Base-by-base conservation (phyloP, 2,113 vertebrate genomes). In the Nansenia antarctica region DNA sequence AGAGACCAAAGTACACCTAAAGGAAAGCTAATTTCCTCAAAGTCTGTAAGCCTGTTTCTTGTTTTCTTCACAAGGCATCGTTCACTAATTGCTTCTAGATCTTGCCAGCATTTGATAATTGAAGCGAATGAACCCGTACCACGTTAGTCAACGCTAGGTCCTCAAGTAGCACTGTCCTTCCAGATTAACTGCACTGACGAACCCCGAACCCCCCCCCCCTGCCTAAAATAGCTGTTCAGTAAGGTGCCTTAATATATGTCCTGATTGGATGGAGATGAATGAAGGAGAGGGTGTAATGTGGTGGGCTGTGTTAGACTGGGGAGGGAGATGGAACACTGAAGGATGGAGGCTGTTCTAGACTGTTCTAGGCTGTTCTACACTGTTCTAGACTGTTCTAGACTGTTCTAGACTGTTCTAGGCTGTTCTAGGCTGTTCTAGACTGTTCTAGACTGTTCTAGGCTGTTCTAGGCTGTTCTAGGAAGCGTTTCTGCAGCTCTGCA, bases 41-140 rank as follows among this genome's bases (percentile, higher is more conserved):
- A 31, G 61, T 34, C 30, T 42, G 3, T n/a, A n/a, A n/a, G n/a
- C 2, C 30, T 34, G n/a, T n/a, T n/a, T 22, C 20, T 37, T 31
- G 27, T 39, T 39, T 18, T 66, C 52, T 67, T 45, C 47, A 72
- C 26, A 71, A 70, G 74, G 39, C 26, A 72, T 76, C 74, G 65
- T 47, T 49, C 66, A n/a, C 34, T 83, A 87, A 86, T 84, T 72
- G 77, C 68, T 60, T 31, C 42, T 72, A 83, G 73, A 82, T 79
- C 73, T 65, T 27, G 73, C 70, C 79, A 75, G 67, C 57, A 9
- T 34, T 49, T 12, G 26, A 70, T 86, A 85, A 84, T 82, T 74
- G 67, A 68, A 26, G 72, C 15, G 83, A 73, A 85, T 81, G 39
- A 81, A 73, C 68, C 63, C 54, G 39, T 63, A 54, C 49, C 2